Evolutionary conservation across 2,888 invertebrate species (phyloP).

Genomic region (Mythimna ferrago): DNA sequence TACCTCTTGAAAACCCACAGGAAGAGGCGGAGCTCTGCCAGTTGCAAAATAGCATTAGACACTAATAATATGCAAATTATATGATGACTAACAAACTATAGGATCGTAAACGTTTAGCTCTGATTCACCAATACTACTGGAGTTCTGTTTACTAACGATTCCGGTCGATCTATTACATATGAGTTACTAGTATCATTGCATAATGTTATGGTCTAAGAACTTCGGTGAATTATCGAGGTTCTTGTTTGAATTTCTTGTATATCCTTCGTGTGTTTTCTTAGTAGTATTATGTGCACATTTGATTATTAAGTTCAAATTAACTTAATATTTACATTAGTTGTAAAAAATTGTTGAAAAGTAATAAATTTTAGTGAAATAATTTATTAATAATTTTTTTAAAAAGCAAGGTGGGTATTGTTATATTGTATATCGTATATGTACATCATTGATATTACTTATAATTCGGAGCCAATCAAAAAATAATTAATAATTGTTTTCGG

Average conservation of each 20-base stretch:
- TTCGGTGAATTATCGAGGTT: slow-evolving; percentile 17
- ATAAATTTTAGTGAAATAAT: too few species aligned
- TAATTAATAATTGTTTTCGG: too few species aligned
- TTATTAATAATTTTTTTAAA: too few species aligned
- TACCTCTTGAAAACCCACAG: slow-evolving; percentile 9
- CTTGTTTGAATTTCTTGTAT: slow-evolving; percentile 10
- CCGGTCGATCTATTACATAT: slow-evolving; percentile 45
- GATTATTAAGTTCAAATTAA: not conserved
- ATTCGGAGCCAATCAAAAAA: not conserved
- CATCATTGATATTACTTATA: too few species aligned
- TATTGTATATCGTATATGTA: too few species aligned
- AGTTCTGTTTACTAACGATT: slow-evolving; percentile 53
- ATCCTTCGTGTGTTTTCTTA: slow-evolving; percentile 6
- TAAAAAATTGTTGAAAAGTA: not conserved
- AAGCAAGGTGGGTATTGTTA: too few species aligned
- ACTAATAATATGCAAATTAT: slow-evolving; percentile 20
- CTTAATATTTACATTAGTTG: not conserved
- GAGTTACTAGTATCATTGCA: slow-evolving; percentile 38
- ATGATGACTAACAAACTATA: slow-evolving; percentile 40
- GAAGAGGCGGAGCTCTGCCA: not conserved
- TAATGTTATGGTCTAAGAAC: slow-evolving; percentile 49
- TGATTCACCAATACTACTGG: slow-evolving; percentile 52
- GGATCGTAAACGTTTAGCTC: slow-evolving; percentile 14
- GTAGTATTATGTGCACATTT: not conserved
- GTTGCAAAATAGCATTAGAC: not conserved